Evolutionary conservation across 2,113 vertebrate species (phyloP), one percentile per base, ranked within the genome.

Genomic region (Pitta sordida): DNA sequence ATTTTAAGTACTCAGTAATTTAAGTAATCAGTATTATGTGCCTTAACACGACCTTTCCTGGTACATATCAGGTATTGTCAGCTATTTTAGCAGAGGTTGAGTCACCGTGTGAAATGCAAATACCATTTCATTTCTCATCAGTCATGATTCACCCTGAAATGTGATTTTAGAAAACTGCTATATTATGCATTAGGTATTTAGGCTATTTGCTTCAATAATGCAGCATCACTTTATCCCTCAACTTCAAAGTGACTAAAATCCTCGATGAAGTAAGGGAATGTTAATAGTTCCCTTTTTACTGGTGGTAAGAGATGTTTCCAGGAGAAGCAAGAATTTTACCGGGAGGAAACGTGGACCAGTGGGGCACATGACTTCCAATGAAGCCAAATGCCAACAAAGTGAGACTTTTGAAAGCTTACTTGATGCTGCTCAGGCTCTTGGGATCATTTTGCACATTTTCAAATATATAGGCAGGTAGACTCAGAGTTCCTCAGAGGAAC

Each of bases 321-420:
- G 46, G 16, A 34, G n/a, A 41, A 0, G 5, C 26, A 15, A 23
- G 36, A 44, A 13, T 39, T 52, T 36, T 48, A n/a, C 10, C 27
- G 9, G 76, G 11, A 52, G 20, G 26, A 63, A 34, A 19, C 0
- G 6, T 3, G 55, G 36, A 67, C 43, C 48, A 34, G 16, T 2
- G 6, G 15, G 24, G 46, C 48, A 16, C 1, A 0, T 13, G 53
- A n/a, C 15, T 22, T 32, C 22, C 71, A 73, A 4, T 1, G 30
- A 13, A 32, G 43, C 26, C 74, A 56, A 64, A 51, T 3, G 2
- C 34, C 60, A 37, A 26, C 60, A 63, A 26, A 56, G 0, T 0
- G 2, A 70, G 56, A 16, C 27, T 56, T 67, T n/a, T 30, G 10
- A 67, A 36, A 14, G 24, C 24, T 52, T 0, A 2, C 18, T 39